Evolutionary conservation across 2,888 invertebrate species (phyloP).

Genomic region (Himalopsyche anomala): DNA sequence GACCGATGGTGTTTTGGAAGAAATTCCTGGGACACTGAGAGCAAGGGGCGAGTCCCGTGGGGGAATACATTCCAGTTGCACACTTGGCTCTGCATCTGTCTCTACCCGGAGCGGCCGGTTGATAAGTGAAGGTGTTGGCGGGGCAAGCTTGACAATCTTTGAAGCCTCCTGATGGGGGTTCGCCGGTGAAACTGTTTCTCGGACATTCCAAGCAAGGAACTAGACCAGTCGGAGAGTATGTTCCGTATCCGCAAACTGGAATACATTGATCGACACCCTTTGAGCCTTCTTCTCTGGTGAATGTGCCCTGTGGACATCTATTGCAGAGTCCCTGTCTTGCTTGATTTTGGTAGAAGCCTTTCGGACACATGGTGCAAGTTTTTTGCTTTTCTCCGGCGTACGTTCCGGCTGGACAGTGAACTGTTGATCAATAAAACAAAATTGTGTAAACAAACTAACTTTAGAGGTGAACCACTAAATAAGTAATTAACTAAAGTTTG

Average conservation of each 20-base stretch:
- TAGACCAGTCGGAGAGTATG: slow-evolving; percentile 95
- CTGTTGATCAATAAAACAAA: slow-evolving; percentile 71
- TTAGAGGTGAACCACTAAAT: background rate
- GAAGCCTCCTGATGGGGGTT: slow-evolving; percentile 93
- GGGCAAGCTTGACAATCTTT: slow-evolving; percentile 96
- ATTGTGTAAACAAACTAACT: background rate
- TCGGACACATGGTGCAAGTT: slow-evolving; percentile 92
- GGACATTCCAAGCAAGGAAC: slow-evolving; percentile 97
- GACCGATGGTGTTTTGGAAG: slow-evolving; percentile 91
- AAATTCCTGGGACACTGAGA: slow-evolving; percentile 94
- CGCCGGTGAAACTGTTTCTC: slow-evolving; percentile 91
- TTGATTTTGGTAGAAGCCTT: slow-evolving; percentile 95
- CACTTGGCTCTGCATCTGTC: slow-evolving; percentile 93
- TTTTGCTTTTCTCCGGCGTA: slow-evolving; percentile 94
- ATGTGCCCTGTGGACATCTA: slow-evolving; percentile 94
- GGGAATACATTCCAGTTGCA: slow-evolving; percentile 91
- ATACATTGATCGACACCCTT: slow-evolving; percentile 91
- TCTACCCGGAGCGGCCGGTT: slow-evolving; percentile 91
- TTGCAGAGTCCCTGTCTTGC: slow-evolving; percentile 93
- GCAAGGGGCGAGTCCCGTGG: slow-evolving; percentile 95
- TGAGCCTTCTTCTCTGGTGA: slow-evolving; percentile 93
- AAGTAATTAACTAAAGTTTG: background rate
- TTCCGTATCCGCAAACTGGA: slow-evolving; percentile 97
- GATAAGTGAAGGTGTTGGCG: slow-evolving; percentile 91
- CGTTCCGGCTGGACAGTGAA: slow-evolving; percentile 98